Conservation (phyloP, 1,140 invertebrate species). For the Contarinia nasturtii region DNA sequence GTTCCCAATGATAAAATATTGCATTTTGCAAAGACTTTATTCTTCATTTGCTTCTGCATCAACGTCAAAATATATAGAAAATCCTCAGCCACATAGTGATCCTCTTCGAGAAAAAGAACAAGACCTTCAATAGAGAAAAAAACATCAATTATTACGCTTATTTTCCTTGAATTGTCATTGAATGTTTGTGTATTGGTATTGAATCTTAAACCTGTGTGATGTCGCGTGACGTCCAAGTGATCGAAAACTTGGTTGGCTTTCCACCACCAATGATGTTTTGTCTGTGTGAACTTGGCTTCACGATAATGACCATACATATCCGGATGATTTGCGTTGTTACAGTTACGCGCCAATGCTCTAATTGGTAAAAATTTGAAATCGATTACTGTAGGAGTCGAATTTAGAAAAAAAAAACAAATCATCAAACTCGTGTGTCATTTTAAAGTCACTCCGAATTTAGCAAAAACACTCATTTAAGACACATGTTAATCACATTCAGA, state of each 20-base stretch:
- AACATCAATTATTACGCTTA: too few relatives aligned
- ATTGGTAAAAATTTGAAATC: too few relatives aligned
- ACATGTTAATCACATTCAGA: too few relatives aligned
- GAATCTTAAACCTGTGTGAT: constrained; percentile 59
- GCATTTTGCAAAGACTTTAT: constrained; percentile 66
- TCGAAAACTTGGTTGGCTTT: constrained; percentile 78
- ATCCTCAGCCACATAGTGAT: constrained; percentile 93
- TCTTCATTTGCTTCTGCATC: constrained; percentile 51
- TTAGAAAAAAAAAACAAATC: too few relatives aligned
- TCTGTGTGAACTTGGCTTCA: constrained; percentile 92
- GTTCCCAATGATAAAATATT: constrained; percentile 85
- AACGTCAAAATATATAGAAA: constrained; percentile 73
- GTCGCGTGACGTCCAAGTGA: constrained; percentile 47
- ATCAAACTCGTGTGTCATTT: too few relatives aligned
- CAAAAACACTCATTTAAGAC: too few relatives aligned
- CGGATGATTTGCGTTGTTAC: constrained; percentile 78
- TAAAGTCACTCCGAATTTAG: too few relatives aligned
- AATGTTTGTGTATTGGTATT: too few relatives aligned
- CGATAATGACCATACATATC: constrained; percentile 95
- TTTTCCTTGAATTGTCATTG: too few relatives aligned
- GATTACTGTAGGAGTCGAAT: too few relatives aligned
- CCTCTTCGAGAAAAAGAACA: constrained; percentile 91
- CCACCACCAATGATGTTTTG: constrained; percentile 99
- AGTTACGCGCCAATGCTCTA: constrained; percentile 66
- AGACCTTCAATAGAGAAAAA: constrained; percentile 39